Evolutionary conservation across 2,113 vertebrate species (phyloP).

Genomic region (Prochilodus magdalenae): DNA sequence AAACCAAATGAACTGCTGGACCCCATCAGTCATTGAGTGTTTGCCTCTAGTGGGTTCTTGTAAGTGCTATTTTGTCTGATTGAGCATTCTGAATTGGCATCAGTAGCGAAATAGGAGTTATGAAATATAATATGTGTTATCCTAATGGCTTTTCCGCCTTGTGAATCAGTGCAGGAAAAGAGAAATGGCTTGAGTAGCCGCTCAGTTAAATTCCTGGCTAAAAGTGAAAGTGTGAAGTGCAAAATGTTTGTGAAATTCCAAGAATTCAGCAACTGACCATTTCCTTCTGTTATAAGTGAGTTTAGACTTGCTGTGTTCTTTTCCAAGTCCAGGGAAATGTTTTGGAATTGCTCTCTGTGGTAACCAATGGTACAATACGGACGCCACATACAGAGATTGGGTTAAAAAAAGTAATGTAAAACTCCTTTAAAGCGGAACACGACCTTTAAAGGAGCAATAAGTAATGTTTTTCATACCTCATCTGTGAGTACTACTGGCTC

Average conservation of each 20-base stretch:
- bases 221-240: no score
- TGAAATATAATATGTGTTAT: no score
- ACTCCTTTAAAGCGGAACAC: not conserved
- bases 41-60: no score
- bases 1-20: no score
- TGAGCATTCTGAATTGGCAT: no score
- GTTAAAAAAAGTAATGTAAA: not conserved
- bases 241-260: not conserved
- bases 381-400: not conserved
- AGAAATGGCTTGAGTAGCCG: no score
- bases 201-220: no score
- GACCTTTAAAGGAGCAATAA: conserved; percentile 3
- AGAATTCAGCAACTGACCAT: not conserved
- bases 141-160: no score
- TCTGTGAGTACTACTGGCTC: not conserved
- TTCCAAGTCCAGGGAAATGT: not conserved
- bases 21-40: no score
- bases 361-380: not conserved
- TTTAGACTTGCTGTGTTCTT: not conserved
- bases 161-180: no score
- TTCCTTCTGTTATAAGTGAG: not conserved
- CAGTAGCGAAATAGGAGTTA: no score
- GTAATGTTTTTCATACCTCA: not conserved
- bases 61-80: no score
- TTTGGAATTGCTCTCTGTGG: not conserved